Conservation (phyloP, 2,113 vertebrate genomes). For the Scalopus aquaticus region DNA sequence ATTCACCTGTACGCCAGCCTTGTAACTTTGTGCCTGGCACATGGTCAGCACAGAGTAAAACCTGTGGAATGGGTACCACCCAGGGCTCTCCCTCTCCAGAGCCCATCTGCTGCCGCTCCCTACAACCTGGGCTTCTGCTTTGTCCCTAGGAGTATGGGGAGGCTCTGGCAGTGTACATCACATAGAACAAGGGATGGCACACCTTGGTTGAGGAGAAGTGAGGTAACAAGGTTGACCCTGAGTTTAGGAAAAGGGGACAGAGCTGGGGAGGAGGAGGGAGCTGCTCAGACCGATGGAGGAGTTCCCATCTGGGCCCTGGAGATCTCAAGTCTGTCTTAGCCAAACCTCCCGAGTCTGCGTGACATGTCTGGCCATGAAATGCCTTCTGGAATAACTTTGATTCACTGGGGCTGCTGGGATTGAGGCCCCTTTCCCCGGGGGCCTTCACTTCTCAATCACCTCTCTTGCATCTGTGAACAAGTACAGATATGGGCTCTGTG, state of each 20-base stretch:
- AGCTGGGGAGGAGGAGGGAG: neutral
- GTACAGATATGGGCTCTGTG: neutral
- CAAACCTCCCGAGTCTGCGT: neutral
- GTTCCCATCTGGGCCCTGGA: neutral
- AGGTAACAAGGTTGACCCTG: neutral
- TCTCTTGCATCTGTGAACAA: neutral
- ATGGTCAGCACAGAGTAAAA: neutral
- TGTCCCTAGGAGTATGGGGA: neutral
- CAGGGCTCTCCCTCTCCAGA: neutral
- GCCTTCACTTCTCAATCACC: neutral
- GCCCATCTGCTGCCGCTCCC: neutral
- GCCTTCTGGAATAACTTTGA: neutral
- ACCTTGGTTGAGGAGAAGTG: neutral
- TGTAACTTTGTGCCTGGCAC: neutral
- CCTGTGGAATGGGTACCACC: neutral
- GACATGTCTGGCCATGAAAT: neutral
- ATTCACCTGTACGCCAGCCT: neutral
- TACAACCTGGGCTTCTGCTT: neutral
- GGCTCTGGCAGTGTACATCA: neutral
- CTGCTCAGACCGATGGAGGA: neutral
- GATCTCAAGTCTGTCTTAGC: neutral
- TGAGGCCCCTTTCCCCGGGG: neutral
- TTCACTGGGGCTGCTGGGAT: neutral
- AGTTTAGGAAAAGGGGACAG: neutral
- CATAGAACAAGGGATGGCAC: neutral